Evolutionary conservation across 2,888 invertebrate species (phyloP), one percentile per base, ranked within the genome.

Genomic region (Callyntrura guangdongensis): DNA sequence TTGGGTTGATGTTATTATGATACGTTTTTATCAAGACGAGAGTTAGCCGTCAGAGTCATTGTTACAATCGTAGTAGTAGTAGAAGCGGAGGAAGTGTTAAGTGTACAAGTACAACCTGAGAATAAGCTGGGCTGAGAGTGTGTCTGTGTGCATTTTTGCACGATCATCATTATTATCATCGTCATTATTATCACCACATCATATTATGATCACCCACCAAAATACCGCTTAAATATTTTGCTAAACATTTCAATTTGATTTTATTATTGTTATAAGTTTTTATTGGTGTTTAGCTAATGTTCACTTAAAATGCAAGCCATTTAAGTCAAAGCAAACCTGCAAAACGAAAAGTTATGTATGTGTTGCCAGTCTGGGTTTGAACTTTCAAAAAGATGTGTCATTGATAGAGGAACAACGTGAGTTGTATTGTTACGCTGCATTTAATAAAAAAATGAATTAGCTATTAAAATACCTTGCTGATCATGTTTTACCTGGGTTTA

Each of bases 401-500:
- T 69, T 69, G 69, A 69, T 69, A 69, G 69, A 69, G 69, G 36
- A 69, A 69, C 69, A 69, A 69, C 45, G 36, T 69, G 69, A 69
- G 45, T 45, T 69, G 45, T 69, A 45, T 45, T 69, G 36, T 45
- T 69, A 45, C 36, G 45, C 69, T 45, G 69, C 6, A 45, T 45
- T 69, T 45, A 69, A 45, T 45, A 45, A 17, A 45, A 17, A 12
- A 17, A 17, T 36, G 69, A 12, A 8, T 36, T 36, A 36, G 6
- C 36, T 69, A 45, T 45, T 36, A 36, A 45, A 45, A 4, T 45
- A 36, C 45, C 45, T 9, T 36, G 22, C 17, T 4, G 27, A 67
- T 64, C 22, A 64, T 64, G 17, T 9, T 36, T 64, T 17, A 22
- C 17, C 61, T 27, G 45, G 17, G 69, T 69, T 69, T 17, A 69